Evolutionary conservation across 2,113 vertebrate genomes (phyloP).

Genomic region (Anseranas semipalmata): DNA sequence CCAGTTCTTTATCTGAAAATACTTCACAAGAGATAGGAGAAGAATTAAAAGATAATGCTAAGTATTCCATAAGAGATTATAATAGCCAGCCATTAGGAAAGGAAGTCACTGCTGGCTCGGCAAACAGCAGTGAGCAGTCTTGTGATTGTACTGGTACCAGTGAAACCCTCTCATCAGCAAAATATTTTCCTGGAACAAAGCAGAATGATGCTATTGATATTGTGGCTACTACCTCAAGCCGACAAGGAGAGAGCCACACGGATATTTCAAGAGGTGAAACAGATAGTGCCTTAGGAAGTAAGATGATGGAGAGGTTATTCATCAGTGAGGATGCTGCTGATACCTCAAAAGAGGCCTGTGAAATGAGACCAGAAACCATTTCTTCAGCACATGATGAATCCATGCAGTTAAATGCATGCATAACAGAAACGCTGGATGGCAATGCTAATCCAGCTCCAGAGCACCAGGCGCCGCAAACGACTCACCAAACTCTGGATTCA

Average conservation of each 20-base stretch:
- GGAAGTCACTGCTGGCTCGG: conserved; percentile 5
- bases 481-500: conserved; percentile 32
- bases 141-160: not conserved
- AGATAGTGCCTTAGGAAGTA: not conserved
- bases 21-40: conserved; percentile 21
- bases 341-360: not conserved
- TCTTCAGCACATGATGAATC: conserved; percentile 19
- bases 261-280: conserved; percentile 43
- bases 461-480: not conserved
- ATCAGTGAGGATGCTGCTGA: conserved; percentile 30
- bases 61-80: conserved; percentile 37
- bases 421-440: conserved; percentile 59
- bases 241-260: not conserved
- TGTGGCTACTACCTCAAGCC: not conserved
- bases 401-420: not conserved
- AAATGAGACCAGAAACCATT: not conserved
- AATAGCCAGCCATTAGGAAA: conserved; percentile 21
- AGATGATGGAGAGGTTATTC: conserved; percentile 48
- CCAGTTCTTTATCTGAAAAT: conserved; percentile 57
- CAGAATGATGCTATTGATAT: not conserved
- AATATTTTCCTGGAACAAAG: conserved; percentile 20
- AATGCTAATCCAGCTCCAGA: conserved; percentile 70
- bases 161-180: not conserved
- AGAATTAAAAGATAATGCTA: conserved; percentile 50
- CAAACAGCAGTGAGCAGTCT: not conserved